Conservation (phyloP, 2,888 invertebrate genomes). For the Limnephilus auricula region DNA sequence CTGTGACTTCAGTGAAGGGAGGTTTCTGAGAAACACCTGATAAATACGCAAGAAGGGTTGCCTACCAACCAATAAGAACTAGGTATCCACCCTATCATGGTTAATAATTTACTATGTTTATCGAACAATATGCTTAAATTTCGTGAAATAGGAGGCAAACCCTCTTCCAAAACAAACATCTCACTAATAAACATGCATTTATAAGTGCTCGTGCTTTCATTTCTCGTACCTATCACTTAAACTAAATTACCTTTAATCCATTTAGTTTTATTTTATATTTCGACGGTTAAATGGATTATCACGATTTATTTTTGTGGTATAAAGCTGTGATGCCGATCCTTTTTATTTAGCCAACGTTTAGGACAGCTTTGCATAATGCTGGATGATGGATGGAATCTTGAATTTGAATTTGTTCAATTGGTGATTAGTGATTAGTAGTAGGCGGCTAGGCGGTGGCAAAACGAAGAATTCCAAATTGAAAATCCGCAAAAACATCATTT, state of each 20-base stretch:
- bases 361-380: too few species aligned
- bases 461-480: too few species aligned
- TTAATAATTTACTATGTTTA: slow-evolving; percentile 10
- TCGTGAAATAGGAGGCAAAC: background rate
- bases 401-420: too few species aligned
- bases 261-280: too few species aligned
- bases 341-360: too few species aligned
- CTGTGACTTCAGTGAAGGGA: background rate
- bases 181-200: background rate
- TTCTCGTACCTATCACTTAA: background rate
- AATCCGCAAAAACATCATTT: too few species aligned
- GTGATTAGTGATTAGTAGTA: too few species aligned
- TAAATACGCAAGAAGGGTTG: slow-evolving; percentile 43
- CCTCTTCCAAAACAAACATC: background rate
- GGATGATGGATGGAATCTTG: too few species aligned
- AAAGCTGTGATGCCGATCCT: too few species aligned
- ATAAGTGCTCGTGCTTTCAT: background rate
- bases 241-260: background rate
- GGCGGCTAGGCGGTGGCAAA: too few species aligned
- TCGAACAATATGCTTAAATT: background rate
- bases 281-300: too few species aligned
- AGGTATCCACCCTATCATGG: background rate
- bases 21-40: slow-evolving; percentile 35
- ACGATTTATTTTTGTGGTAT: too few species aligned
- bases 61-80: background rate